Evolutionary conservation across 2,797 vertebrate genomes (phyloP).

Genomic region (Propithecus perrieri): DNA sequence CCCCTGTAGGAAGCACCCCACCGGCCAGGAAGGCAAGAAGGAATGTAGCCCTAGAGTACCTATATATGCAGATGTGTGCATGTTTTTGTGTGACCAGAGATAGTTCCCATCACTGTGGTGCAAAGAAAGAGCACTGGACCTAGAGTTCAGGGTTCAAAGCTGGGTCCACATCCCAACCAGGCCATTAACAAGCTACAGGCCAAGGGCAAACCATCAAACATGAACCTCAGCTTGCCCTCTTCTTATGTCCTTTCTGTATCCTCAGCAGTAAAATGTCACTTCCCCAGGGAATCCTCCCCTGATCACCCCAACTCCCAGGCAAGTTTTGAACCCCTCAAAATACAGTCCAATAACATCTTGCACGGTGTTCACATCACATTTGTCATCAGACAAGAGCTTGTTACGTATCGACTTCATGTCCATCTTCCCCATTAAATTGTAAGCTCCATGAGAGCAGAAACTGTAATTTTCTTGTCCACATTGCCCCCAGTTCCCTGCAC

Average conservation of each 20-base stretch:
- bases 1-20: slow-evolving; percentile 28
- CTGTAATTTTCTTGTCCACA: neutral
- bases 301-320: neutral
- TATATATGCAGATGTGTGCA: neutral
- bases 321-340: neutral
- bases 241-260: neutral
- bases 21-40: neutral
- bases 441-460: neutral
- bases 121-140: neutral
- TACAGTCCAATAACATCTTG: neutral
- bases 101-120: neutral
- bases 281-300: neutral
- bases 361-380: neutral
- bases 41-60: neutral
- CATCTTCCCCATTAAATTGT: neutral
- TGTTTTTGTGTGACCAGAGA: neutral
- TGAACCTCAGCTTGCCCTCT: neutral
- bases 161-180: neutral
- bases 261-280: neutral
- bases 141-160: neutral
- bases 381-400: neutral
- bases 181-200: accelerated
- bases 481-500: no score
- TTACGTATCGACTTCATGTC: neutral
- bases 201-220: neutral